Percentiles rank a stretch among this genome's conserved stretches.
Conservation (phyloP, 37 sponge, comb jelly and placozoan species). For the Tethya wilhelma region DNA sequence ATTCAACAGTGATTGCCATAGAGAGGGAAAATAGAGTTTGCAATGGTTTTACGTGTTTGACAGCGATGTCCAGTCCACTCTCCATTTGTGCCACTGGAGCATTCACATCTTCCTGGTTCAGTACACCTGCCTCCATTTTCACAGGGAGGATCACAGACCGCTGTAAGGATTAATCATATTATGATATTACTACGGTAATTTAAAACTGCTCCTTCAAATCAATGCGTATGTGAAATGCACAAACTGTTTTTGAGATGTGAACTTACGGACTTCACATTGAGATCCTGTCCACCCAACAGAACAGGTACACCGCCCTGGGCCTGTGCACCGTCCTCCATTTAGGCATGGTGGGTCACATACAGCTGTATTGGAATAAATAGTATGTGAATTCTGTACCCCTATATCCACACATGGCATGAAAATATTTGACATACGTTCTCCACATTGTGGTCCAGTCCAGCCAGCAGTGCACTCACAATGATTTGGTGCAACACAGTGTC, state of each 20-base stretch:
- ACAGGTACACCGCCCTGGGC: neutral
- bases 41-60: neutral
- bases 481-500: slow-evolving; percentile 4
- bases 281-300: slow-evolving; percentile 1
- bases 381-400: too few relatives aligned
- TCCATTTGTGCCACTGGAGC: neutral
- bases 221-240: neutral
- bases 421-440: too few relatives aligned
- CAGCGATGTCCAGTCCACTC: neutral
- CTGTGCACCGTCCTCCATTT: slow-evolving; percentile 9
- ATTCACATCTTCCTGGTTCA: neutral
- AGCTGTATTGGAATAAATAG: slow-evolving; percentile 1
- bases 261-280: neutral
- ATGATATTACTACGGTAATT: neutral
- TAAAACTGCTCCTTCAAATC: neutral
- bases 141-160: slow-evolving; percentile 13
- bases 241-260: too few relatives aligned
- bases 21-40: neutral
- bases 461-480: neutral
- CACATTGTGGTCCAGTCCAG: neutral
- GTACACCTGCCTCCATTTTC: slow-evolving; percentile 6
- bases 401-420: too few relatives aligned
- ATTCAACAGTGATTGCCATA: neutral
- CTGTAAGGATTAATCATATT: neutral
- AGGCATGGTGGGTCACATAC: slow-evolving; percentile 3